Conservation (phyloP, 2,797 vertebrate genomes). For the Takifugu ocellatus region DNA sequence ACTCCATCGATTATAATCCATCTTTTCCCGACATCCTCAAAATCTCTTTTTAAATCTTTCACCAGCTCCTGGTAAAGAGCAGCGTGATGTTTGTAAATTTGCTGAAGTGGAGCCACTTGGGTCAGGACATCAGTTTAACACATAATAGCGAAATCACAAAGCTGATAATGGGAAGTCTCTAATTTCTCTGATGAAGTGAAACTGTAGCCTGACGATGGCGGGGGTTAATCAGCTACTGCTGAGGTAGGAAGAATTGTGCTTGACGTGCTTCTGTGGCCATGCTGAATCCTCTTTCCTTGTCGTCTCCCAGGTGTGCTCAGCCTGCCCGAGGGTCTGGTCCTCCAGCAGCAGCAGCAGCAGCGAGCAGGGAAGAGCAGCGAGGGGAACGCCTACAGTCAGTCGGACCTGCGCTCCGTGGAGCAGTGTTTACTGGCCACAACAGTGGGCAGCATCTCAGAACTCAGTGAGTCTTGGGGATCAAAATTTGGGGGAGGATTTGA, state of each 20-base stretch:
- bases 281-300: constrained; percentile 1
- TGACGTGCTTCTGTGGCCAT: constrained; percentile 21
- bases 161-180: no score
- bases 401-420: constrained; percentile 90
- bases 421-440: constrained; percentile 92
- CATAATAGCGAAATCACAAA: no score
- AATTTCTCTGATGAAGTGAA: no score
- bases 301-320: constrained; percentile 86
- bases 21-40: no score
- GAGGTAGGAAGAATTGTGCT: constrained; percentile 4
- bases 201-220: no score
- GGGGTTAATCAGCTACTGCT: no score
- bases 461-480: constrained; percentile 82
- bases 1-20: no score
- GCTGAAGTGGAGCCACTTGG: no score
- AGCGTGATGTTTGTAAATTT: no score
- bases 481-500: constrained; percentile 4
- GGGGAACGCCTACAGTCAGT: constrained; percentile 87
- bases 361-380: constrained; percentile 84
- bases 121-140: no score
- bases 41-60: no score
- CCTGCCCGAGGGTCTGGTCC: constrained; percentile 90
- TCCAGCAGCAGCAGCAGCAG: constrained; percentile 79
- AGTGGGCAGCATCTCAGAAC: constrained; percentile 94
- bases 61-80: no score